Base-by-base conservation (phyloP, 2,797 vertebrate genomes). In the Holocentrus rufus region DNA sequence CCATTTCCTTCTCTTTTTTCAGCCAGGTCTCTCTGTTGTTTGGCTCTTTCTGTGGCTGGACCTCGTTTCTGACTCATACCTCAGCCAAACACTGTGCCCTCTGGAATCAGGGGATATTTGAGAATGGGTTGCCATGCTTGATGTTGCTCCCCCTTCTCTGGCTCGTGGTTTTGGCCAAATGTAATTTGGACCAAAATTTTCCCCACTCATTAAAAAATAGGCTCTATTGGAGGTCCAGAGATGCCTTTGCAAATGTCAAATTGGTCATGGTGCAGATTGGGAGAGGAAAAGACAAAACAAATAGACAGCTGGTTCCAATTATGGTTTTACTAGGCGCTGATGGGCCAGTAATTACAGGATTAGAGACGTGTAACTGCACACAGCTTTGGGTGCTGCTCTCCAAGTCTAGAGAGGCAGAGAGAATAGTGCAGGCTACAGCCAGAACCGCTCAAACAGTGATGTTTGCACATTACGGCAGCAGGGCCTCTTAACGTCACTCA, bases 261-360 rank as follows among this genome's bases (percentile, higher is more conserved):
- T 89, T 87, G 85, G 87, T 91, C 85, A 85, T 81, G 79, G 79
- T 79, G 82, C 80, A 87, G 74, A 85, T 76, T 82, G 89, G 88
- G 82, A 85, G 72, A 87, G 80, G 71, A 80, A 87, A 84, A 87
- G 83, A 85, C 75, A 89, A 92, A 93, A 93, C 88, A 93, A 91
- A 90, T 85, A 90, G 91, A 90, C 93, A 93, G 85, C 89, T 94
- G 92, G 81, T 93, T 90, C 89, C 90, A 94, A 92, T 93, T 91
- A 92, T 89, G 89, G 88, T 90, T 93, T 91, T 92, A 92, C 92
- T 90, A 90, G 90, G 91, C 89, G 60, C 89, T 93, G 91, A 94
- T 93, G 87, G 90, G 83, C 85, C 86, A 86, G 88, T 94, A 93
- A 94, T 95, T 93, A 93, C 87, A 90, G 92, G 90, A 93, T 93